Evolutionary conservation across 2,113 vertebrate species (phyloP).

Genomic region (Chionomys nivalis): DNA sequence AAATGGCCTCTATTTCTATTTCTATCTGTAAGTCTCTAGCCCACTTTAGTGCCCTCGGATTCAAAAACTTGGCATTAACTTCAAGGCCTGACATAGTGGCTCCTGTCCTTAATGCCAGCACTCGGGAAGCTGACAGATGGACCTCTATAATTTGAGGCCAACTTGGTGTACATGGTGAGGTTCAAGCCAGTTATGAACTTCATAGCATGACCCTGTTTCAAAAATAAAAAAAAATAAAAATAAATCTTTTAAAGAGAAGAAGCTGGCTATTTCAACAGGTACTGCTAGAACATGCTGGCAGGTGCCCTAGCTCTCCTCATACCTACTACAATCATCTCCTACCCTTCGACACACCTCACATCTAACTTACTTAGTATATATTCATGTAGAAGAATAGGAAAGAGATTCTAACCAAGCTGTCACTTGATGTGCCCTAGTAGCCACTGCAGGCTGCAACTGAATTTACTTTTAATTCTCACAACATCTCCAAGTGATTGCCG

Average conservation of each 20-base stretch:
- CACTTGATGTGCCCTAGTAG: background rate
- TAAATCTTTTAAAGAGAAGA: background rate
- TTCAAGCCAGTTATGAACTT: background rate
- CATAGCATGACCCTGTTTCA: background rate
- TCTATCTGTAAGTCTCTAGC: background rate
- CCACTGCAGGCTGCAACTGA: background rate
- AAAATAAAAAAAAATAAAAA: background rate
- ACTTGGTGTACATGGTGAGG: background rate
- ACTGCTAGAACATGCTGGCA: background rate
- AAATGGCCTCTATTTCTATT: background rate
- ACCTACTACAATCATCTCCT: background rate
- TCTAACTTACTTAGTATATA: background rate
- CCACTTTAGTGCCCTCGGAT: too few species aligned
- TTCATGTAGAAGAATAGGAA: background rate
- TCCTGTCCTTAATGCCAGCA: background rate
- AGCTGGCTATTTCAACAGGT: background rate
- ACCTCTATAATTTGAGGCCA: too few species aligned
- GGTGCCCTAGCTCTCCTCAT: background rate
- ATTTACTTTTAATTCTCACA: background rate
- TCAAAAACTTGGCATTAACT: background rate
- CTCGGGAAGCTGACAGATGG: background rate
- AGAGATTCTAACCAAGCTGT: background rate
- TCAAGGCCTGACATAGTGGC: too few species aligned
- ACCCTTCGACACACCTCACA: rapidly evolving
- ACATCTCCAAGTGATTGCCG: too few species aligned